Conservation (phyloP, 2,888 invertebrate genomes). For the Pachycephus smyrnensis region DNA sequence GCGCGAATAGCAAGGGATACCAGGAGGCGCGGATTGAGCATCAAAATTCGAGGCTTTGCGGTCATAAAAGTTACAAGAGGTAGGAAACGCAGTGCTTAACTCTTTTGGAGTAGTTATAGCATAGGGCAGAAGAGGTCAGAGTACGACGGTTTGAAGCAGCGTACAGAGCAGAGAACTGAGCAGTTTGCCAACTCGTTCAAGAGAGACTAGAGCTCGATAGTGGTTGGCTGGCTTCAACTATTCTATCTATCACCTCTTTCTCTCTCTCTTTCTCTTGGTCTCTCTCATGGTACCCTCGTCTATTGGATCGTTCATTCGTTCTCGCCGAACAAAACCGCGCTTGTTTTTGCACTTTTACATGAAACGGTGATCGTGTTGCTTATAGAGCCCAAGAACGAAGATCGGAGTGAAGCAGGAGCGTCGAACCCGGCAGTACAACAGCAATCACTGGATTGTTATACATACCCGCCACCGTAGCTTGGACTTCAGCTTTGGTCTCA, state of each 20-base stretch:
- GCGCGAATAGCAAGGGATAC: background rate
- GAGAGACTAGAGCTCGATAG: constrained; percentile 53
- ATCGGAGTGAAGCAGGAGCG: constrained; percentile 29
- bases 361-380: constrained; percentile 36
- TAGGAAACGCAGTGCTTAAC: constrained; percentile 45
- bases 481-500: constrained; percentile 32
- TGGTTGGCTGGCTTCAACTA: constrained; percentile 39
- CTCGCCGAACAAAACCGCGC: constrained; percentile 40
- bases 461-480: constrained; percentile 46
- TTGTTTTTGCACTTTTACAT: constrained; percentile 51
- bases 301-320: constrained; percentile 30
- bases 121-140: constrained; percentile 32
- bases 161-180: constrained; percentile 35
- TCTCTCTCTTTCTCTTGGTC: constrained; percentile 9
- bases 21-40: background rate
- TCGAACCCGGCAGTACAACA: constrained; percentile 52
- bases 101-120: constrained; percentile 48
- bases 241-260: constrained; percentile 25
- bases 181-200: constrained; percentile 62
- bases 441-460: constrained; percentile 56
- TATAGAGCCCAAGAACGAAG: constrained; percentile 7
- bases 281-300: background rate
- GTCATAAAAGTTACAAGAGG: constrained; percentile 58
- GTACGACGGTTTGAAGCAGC: constrained; percentile 34
- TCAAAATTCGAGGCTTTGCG: constrained; percentile 51